Conservation (phyloP, 2,888 invertebrate species). For the Pherbina coryleti region DNA sequence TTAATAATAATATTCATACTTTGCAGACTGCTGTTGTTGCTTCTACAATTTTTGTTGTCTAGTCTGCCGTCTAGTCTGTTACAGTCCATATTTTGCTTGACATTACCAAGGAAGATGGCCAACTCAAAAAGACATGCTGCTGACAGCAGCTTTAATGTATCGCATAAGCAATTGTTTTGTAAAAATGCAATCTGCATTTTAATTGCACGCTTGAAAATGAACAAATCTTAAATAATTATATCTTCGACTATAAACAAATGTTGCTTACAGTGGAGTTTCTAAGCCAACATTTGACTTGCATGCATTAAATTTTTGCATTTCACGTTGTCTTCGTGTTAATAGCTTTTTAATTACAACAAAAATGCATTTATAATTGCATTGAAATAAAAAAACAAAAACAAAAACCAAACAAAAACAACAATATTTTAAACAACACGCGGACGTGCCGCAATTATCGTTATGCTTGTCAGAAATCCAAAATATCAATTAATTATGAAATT, state of each 20-base stretch:
- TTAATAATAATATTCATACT: conserved; percentile 2
- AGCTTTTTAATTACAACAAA: conserved; percentile 25
- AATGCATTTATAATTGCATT: conserved; percentile 23
- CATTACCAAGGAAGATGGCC: not conserved
- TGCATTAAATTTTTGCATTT: not conserved
- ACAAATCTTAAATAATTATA: conserved; percentile 13
- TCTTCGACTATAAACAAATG: not conserved
- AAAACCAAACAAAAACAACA: not conserved
- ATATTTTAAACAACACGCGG: not conserved
- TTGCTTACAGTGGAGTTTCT: not conserved
- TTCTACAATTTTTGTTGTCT: not conserved
- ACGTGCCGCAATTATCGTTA: conserved; percentile 29
- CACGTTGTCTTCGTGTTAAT: conserved; percentile 9
- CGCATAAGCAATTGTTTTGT: conserved; percentile 9
- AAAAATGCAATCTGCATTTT: conserved; percentile 37
- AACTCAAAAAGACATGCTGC: not conserved
- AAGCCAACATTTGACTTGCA: not conserved
- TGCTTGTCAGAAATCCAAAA: conserved; percentile 15
- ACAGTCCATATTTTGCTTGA: not conserved
- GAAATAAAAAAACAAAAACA: not conserved
- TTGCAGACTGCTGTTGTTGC: not conserved
- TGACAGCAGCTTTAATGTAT: conserved; percentile 15
- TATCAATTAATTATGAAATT: conserved; percentile 24
- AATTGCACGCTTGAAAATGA: conserved; percentile 28
- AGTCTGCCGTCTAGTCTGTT: not conserved